Percentiles rank a stretch among this genome's conserved stretches.
phyloP scores from a whole-genome alignment of 2,888 invertebrate species.

The Anorthoa munda region DNA sequence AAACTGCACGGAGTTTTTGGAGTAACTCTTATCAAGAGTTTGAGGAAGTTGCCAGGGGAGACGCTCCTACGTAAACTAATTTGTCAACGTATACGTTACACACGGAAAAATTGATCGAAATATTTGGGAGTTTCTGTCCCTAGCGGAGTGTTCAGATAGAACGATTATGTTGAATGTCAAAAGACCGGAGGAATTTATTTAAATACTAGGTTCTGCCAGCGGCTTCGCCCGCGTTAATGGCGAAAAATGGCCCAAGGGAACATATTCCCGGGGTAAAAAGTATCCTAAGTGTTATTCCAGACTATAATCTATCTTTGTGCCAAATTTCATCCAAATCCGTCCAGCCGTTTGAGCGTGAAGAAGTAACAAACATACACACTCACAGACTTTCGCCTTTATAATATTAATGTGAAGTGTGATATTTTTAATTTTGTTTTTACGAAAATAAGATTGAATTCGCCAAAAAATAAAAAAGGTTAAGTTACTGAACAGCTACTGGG shows the following conservation, averaged over 20 bases:
- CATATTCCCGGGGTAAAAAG: no score
- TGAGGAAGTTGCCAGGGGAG: constrained; percentile 49
- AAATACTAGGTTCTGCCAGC: no score
- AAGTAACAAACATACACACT: no score
- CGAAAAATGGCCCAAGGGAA: no score
- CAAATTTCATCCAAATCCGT: no score
- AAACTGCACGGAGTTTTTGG: constrained; percentile 77
- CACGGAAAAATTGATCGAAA: constrained; percentile 54
- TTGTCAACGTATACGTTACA: constrained; percentile 62
- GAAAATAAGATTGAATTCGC: background rate
- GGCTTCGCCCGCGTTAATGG: no score
- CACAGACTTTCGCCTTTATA: no score
- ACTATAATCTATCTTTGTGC: no score
- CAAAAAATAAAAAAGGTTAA: background rate
- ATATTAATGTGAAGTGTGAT: no score
- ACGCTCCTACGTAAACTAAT: constrained; percentile 61
- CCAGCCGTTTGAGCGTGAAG: no score
- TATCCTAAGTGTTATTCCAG: no score
- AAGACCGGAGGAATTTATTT: background rate
- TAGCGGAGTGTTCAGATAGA: background rate
- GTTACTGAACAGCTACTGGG: background rate
- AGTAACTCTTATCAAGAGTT: constrained; percentile 66
- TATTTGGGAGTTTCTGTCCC: constrained; percentile 20
- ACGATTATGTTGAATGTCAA: constrained; percentile 8
- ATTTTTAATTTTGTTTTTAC: background rate